Evolutionary conservation across 2,888 invertebrate species (phyloP).

Genomic region (Sipha maydis): DNA sequence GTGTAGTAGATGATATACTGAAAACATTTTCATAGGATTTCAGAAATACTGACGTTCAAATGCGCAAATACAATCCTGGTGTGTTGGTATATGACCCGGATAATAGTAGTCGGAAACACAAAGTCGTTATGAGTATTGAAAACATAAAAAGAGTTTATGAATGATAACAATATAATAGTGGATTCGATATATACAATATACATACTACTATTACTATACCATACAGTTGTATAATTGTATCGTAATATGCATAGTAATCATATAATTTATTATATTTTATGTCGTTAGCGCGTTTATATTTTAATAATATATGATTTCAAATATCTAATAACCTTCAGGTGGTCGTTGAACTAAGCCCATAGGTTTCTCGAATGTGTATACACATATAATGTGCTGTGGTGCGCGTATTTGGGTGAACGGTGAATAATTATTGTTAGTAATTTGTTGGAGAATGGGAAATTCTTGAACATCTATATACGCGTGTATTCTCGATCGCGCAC

Average conservation of each 20-base stretch:
- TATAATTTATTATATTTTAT: background rate
- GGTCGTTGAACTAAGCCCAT: slow-evolving; percentile 54
- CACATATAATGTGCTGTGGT: background rate
- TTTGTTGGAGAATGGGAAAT: slow-evolving; percentile 2
- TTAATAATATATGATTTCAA: slow-evolving; percentile 4
- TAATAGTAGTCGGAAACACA: background rate
- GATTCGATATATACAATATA: too few species aligned
- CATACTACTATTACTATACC: too few species aligned
- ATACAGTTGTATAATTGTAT: background rate
- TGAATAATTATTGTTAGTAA: background rate
- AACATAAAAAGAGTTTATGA: background rate
- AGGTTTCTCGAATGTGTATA: background rate
- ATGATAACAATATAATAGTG: background rate
- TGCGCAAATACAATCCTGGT: too few species aligned
- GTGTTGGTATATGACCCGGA: background rate
- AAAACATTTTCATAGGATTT: too few species aligned
- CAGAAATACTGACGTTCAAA: too few species aligned
- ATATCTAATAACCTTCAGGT: slow-evolving; percentile 55
- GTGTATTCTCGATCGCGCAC: too few species aligned
- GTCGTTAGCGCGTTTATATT: background rate
- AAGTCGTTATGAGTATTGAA: background rate
- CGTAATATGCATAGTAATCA: slow-evolving; percentile 4
- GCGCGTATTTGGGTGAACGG: background rate
- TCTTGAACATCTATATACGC: background rate
- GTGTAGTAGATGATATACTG: too few species aligned